A percentile compares a stretch with the other conserved stretches of the same genome.
These are phyloP conservation scores for Platycnemis pennipes DNA, from an alignment of 2,888 invertebrate species.

Conservation along the genomic window DNA sequence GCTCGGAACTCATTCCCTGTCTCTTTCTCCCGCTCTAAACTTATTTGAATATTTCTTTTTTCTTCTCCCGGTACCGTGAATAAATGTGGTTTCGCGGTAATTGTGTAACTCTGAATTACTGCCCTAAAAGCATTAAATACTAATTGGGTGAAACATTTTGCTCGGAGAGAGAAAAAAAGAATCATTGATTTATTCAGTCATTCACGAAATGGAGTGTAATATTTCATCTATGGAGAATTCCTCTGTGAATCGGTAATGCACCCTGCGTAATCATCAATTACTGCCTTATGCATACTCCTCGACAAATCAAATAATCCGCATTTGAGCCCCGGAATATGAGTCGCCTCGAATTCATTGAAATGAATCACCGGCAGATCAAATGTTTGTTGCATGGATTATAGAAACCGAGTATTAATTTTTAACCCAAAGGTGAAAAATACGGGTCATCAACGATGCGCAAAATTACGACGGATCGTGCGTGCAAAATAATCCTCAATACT, in stretches of 20 bases:
- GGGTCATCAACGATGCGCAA: background rate
- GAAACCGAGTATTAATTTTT: slow-evolving; percentile 3
- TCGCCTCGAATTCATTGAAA: background rate
- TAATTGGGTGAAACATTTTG: background rate
- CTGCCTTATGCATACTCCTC: slow-evolving; percentile 13
- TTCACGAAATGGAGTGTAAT: slow-evolving; percentile 16
- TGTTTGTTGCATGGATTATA: slow-evolving; percentile 29
- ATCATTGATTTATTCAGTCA: slow-evolving; percentile 28
- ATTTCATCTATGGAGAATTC: background rate
- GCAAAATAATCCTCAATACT: background rate
- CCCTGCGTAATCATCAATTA: slow-evolving; percentile 2
- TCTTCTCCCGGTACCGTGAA: background rate
- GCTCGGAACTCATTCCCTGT: slow-evolving; percentile 28
- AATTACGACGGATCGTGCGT: background rate
- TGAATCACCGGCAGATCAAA: slow-evolving; percentile 9
- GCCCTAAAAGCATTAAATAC: background rate
- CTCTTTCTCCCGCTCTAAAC: too few species aligned
- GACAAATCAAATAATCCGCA: slow-evolving; percentile 28
- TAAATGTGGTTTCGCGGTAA: background rate
- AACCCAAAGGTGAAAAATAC: background rate
- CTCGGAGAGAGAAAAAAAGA: background rate
- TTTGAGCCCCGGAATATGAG: slow-evolving; percentile 12
- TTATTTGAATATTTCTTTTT: background rate
- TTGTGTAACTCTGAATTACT: background rate
- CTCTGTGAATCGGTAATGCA: slow-evolving; percentile 20